Evolutionary conservation across 2,113 vertebrate species (phyloP), one percentile per base, ranked within the genome.

Genomic region (Ardeotis arabs): DNA sequence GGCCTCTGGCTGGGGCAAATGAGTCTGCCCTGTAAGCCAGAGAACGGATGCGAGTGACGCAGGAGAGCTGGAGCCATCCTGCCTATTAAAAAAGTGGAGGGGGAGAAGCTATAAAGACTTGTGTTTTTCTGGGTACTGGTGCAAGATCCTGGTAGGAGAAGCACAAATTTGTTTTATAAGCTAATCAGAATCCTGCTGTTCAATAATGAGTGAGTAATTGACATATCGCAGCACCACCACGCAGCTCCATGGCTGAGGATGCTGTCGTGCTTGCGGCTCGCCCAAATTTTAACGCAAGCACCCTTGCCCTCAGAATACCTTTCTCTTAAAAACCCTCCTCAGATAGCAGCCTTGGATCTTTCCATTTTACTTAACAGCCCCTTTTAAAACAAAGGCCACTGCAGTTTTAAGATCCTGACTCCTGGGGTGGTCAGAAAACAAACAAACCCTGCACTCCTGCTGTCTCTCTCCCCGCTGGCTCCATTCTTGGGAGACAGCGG

Each of bases 141-240:
- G 69, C 85, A 94, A 60, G 56, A 94, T 96, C 89, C 47, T 93
- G 70, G 76, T 95, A 93, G 92, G 92, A 97, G 90, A 94, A 94
- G 87, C 79, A 90, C 89, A 95, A 74, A 95, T 95, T 96, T 96
- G 87, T 89, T 97, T 96, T 96, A 93, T 95, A 96, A 97, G 88
- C 89, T 97, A 93, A 94, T 96, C 96, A 94, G 88, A 97, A 94
- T 94, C 92, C 96, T 96, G 84, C 92, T 96, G 95, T 89, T 96
- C 96, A 94, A 91, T 96, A 96, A 96, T 95, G 87, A 96, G 96
- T 96, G 96, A 97, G 95, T 96, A 97, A 97, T 96, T 96, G 96
- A 93, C 96, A 82, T 37, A 87, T 95, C 70, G 0, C 95, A 69
- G 95, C 89, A 91, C 77, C 1, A 0, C 86, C 84, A 84, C 1